Conservation (phyloP, 2,797 vertebrate species). For the Malurus leucopterus region DNA sequence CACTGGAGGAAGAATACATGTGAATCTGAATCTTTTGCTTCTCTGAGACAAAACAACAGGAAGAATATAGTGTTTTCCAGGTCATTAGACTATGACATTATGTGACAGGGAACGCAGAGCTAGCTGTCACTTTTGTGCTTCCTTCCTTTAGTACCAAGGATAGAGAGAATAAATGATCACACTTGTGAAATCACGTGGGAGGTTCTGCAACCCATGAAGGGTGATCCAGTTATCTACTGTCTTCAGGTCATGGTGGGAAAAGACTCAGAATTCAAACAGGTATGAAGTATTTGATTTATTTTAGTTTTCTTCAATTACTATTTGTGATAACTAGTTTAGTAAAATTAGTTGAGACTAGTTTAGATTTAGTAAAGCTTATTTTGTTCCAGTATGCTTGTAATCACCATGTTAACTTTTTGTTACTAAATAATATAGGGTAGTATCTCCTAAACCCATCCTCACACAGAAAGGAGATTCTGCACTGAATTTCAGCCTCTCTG, state of each 20-base stretch:
- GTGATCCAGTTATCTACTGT: conserved; percentile 90
- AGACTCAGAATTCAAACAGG: conserved; percentile 96
- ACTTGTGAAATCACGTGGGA: conserved; percentile 93
- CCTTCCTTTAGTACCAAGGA: conserved; percentile 81
- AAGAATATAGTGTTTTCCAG: background rate
- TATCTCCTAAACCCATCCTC: background rate
- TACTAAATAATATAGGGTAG: background rate
- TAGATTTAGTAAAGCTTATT: background rate
- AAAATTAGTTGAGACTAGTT: background rate
- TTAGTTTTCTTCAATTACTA: background rate
- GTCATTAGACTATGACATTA: accelerated
- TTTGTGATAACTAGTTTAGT: background rate
- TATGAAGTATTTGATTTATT: conserved; percentile 49
- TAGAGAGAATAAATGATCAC: conserved; percentile 90
- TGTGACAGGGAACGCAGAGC: background rate
- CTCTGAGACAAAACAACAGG: background rate
- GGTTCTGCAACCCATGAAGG: conserved; percentile 88
- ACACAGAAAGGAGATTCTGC: background rate
- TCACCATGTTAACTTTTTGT: background rate
- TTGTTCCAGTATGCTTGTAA: background rate
- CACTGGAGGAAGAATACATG: background rate
- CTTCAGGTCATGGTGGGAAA: conserved; percentile 91
- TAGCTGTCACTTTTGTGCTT: background rate
- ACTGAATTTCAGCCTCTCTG: background rate
- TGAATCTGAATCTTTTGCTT: background rate